Base-by-base conservation (phyloP, 2,797 vertebrate genomes). In the Acrocephalus scirpaceus region DNA sequence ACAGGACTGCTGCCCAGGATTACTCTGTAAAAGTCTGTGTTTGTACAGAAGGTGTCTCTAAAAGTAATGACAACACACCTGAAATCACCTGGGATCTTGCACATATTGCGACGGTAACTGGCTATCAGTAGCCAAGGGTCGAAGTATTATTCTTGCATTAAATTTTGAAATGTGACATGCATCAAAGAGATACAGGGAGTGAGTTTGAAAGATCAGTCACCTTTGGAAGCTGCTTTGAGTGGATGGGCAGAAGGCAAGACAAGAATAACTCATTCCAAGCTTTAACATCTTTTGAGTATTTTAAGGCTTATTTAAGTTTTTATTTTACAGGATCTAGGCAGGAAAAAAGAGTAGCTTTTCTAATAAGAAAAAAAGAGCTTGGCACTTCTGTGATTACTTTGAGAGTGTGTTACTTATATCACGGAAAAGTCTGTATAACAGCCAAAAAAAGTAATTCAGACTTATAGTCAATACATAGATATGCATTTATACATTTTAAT, bases 321-420 rank as follows among this genome's bases (percentile, higher is more conserved):
- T 91, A 89, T 95, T 97, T 97, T 96, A 97, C 94, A 97, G 93
- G 80, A 90, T 84, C 90, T 65, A 96, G 94, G 97, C 92, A 95
- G 69, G 89, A 88, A 90, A 96, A 96, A 69, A 88, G 53, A 66
- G 30, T 45, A 82, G 66, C 93, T 94, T 89, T 93, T 93, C 96
- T 77, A 81, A 53, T 74, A 86, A 89, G 90, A 95, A 96, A 95
- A 96, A 91, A 94, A 92, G 83, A 97, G 79, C 95, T 98, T 98
- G 98, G 98, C 98, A 98, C 98, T 98, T 98, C 54, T 96, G 98
- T 98, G 97, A 98, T 97, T 96, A 94, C 90, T 95, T 96, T 97
- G 96, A 97, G 75, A 96, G 60, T 92, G 93, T 97, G 92, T 97
- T 96, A 95, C 86, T 95, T 97, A 95, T 92, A 94, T 97, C 90